These are phyloP conservation scores for Diaprepes abbreviatus DNA, from an alignment of 2,888 invertebrate genomes.

Conservation along the genomic window DNA sequence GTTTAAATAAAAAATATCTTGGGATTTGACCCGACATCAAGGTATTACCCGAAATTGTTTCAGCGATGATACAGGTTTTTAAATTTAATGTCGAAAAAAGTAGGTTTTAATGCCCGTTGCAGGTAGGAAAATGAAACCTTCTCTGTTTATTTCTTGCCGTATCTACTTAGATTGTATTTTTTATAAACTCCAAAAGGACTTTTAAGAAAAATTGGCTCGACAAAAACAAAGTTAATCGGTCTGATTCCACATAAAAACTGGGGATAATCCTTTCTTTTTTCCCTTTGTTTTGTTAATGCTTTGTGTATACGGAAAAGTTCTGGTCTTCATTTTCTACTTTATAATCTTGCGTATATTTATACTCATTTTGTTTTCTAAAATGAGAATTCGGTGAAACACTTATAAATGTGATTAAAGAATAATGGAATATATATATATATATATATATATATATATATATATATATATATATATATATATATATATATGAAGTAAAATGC, in stretches of 20 bases:
- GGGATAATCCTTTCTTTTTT: slow-evolving; percentile 11
- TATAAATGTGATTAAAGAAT: too few species aligned
- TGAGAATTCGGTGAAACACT: too few species aligned
- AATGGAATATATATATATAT: too few species aligned
- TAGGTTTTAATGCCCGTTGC: background rate
- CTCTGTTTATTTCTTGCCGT: background rate
- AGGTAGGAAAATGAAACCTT: slow-evolving; percentile 6
- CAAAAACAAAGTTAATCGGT: slow-evolving; percentile 16
- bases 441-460: too few species aligned
- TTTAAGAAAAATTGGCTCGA: slow-evolving; percentile 14
- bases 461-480: too few species aligned
- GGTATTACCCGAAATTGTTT: slow-evolving; percentile 24
- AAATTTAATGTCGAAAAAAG: slow-evolving; percentile 19
- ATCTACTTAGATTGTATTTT: background rate
- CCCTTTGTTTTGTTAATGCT: background rate
- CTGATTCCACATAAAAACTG: slow-evolving; percentile 14
- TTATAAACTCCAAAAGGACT: slow-evolving; percentile 12
- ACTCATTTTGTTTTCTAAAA: background rate
- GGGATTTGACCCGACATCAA: slow-evolving; percentile 6
- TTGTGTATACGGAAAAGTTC: background rate
- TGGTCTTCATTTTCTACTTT: background rate
- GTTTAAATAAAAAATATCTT: slow-evolving; percentile 4
- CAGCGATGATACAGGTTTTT: slow-evolving; percentile 14
- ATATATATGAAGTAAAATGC: too few species aligned
- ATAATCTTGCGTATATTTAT: background rate